These are phyloP conservation scores for Emydocephalus ijimae DNA, from an alignment of 2,113 vertebrate species.

Conservation along the genomic window DNA sequence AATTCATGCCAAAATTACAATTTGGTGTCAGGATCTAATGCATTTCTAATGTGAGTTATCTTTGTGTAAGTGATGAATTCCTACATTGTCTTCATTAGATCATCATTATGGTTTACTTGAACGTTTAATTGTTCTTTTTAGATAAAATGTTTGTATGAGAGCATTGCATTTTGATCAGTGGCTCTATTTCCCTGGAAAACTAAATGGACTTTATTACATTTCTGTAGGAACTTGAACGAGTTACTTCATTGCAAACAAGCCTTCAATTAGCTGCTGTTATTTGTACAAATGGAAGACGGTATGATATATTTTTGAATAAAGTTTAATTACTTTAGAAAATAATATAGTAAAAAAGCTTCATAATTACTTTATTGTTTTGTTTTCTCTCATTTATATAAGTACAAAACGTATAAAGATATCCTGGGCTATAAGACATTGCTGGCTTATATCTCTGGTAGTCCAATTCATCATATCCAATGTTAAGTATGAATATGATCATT, in stretches of 20 bases:
- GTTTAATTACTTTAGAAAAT: background rate
- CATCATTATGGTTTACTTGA: background rate
- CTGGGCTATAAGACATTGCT: background rate
- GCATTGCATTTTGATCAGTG: background rate
- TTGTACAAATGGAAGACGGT: constrained; percentile 96
- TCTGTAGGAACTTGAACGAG: constrained; percentile 90
- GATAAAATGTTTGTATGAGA: background rate
- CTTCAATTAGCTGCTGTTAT: constrained; percentile 94
- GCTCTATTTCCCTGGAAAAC: background rate
- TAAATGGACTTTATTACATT: constrained; percentile 35
- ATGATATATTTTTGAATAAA: constrained; percentile 43
- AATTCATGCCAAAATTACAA: background rate
- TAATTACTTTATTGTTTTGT: background rate
- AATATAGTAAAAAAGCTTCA: background rate
- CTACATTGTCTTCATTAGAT: background rate
- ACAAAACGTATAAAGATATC: background rate
- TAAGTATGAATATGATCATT: background rate
- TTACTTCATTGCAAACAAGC: constrained; percentile 89
- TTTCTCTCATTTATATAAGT: background rate
- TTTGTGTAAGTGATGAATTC: background rate
- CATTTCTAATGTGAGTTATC: background rate
- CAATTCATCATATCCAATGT: background rate
- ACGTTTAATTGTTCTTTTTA: background rate
- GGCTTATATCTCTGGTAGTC: background rate
- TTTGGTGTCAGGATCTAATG: background rate